Evolutionary conservation across 2,888 invertebrate genomes (phyloP), one percentile per base, ranked within the genome.

Genomic region (Cryptophagus acutangulus): DNA sequence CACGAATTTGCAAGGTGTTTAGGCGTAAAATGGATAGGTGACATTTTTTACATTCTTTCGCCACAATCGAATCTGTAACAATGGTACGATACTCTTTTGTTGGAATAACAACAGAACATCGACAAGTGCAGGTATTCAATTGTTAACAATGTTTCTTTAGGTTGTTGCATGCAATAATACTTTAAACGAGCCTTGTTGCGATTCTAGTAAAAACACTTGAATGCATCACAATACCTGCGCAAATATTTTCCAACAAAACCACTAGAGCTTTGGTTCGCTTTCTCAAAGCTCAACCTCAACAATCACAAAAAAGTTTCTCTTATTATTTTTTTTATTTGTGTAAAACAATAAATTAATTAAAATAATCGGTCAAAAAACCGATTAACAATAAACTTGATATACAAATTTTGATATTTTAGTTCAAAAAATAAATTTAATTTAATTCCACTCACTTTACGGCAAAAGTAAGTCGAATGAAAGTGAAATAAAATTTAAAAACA

Each of bases 1-100:
- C 9, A 26, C 12, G 3, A 6, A 26, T 34, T 9, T 34, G 34
- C 20, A 46, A 52, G 48, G 54, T 52, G 55, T 55, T 51, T 52
- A 39, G 47, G 49, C 52, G 54, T 52, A 54, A 54, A 57, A 54
- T 51, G 38, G 47, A 41, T 43, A 38, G 46, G 46, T 49, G 52
- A 54, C 55, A 57, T 52, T 56, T 54, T 57, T 54, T 40, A 51
- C 43, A 57, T 57, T 57, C 54, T 46, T 45, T 41, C 42, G 43
- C 40, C 48, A 51, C 49, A 46, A 46, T 48, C 42, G 39, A 56
- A 38, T 39, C 31, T 16, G 41, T 30, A 48, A 55, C 51, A 55
- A 55, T 52, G 43, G 45, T 40, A 40, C 47, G 44, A 43, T 45
- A 36, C 38, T 31, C 49, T 38, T 51, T 57, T 57, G 55, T 57